Evolutionary conservation across 2,888 invertebrate genomes (phyloP), one percentile per base, ranked within the genome.

Genomic region (Dynastes maya): DNA sequence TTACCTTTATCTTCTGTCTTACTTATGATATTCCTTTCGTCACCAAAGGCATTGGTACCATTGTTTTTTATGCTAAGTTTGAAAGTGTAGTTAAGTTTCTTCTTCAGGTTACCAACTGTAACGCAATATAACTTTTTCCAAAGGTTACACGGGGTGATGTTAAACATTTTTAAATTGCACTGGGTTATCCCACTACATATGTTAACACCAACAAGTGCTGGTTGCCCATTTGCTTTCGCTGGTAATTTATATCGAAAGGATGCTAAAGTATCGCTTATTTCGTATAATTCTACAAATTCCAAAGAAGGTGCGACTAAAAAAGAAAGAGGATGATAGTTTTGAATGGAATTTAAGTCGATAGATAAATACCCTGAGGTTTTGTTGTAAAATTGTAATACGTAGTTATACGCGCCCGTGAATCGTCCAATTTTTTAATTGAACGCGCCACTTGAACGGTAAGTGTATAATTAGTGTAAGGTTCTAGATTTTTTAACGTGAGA

Each of bases 201-300:
- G 6, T 76, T 83, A 8, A 87, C 80, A 79, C 86, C 85, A 3
- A 86, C 79, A 45, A 82, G 82, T 16, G 78, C 79, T 3, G 86
- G 85, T 16, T 83, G 63, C 6, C 88, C 88, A 40, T 80, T 79
- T 27, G 83, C 70, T 68, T 82, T 81, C 22, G 79, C 76, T 2
- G 88, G 87, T 64, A 88, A 80, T 71, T 86, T 84, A 81, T 84
- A 88, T 32, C 88, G 82, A 40, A 88, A 78, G 13, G 83, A 84
- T 4, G 86, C 85, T 0, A 83, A 83, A 49, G 84, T 81, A 53
- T 81, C 74, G 68, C 85, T 85, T 3, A 85, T 84, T n/a, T 87
- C 83, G 79, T 87, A 88, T 11, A 87, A 77, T 84, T 88, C 87
- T 29, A 87, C 79, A 79, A 86, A 85, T 79, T 82, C 78, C 1